Evolutionary conservation across 1,140 invertebrate species (phyloP).

Genomic region (Dermatophagoides farinae): DNA sequence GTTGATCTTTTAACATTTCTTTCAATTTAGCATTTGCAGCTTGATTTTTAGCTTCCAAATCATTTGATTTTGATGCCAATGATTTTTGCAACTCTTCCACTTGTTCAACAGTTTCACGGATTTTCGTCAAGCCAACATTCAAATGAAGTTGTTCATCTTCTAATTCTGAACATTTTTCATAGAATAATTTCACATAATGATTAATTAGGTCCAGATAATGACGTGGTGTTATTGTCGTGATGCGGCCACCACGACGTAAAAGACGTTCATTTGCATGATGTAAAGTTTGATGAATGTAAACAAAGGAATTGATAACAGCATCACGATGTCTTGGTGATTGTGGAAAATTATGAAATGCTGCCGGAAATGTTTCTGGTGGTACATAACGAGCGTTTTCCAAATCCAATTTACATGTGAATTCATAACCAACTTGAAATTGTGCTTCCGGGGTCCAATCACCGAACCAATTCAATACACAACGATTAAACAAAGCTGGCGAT

Average conservation of each 20-base stretch:
- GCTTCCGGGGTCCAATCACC: conserved; percentile 98
- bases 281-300: conserved; percentile 92
- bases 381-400: conserved; percentile 45
- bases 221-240: conserved; percentile 89
- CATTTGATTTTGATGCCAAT: conserved; percentile 82
- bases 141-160: conserved; percentile 97
- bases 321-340: conserved; percentile 51
- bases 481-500: conserved; percentile 93
- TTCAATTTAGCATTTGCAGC: conserved; percentile 93
- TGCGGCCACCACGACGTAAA: conserved; percentile 70
- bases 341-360: conserved; percentile 50
- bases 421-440: conserved; percentile 60
- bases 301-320: conserved; percentile 90
- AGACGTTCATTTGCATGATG: conserved; percentile 77
- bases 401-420: conserved; percentile 37
- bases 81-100: conserved; percentile 99
- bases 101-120: conserved; percentile 96
- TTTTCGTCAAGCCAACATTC: conserved; percentile 94
- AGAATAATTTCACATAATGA: conserved; percentile 94
- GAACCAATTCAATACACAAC: conserved; percentile 98
- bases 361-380: conserved; percentile 66
- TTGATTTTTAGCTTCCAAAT: conserved; percentile 94
- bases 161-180: conserved; percentile 89
- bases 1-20: conserved; percentile 98
- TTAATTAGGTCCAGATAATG: conserved; percentile 99